These are phyloP conservation scores for Diaperis boleti DNA, from an alignment of 2,888 invertebrate species.

Conservation along the genomic window DNA sequence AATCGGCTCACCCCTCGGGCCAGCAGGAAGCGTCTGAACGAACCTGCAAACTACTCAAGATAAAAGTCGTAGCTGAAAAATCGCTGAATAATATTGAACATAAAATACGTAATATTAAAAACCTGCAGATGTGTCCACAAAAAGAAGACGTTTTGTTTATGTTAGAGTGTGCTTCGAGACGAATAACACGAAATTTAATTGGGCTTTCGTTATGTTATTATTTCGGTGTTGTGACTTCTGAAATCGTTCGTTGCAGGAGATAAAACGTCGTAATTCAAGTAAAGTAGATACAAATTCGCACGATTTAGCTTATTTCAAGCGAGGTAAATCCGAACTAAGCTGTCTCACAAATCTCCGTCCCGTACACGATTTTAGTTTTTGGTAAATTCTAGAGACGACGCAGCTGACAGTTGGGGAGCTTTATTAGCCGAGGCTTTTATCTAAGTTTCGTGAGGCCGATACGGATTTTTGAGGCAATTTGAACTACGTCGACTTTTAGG, in stretches of 20 bases:
- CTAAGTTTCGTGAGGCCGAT: not conserved
- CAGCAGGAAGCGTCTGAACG: no score
- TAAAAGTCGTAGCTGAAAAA: no score
- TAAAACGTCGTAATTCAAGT: constrained; percentile 2
- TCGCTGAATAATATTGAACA: no score
- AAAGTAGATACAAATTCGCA: constrained; percentile 14
- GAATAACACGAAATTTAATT: no score
- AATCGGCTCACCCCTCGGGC: no score
- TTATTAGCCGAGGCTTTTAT: not conserved
- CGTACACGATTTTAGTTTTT: constrained; percentile 11
- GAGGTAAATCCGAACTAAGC: constrained; percentile 17
- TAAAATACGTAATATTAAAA: no score
- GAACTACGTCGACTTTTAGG: not conserved
- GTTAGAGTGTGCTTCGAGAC: no score
- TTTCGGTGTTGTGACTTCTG: no score
- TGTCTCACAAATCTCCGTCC: constrained; percentile 7
- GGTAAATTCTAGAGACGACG: not conserved
- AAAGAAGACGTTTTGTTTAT: no score
- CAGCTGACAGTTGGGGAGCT: not conserved
- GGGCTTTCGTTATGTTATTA: no score
- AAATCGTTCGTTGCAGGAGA: not conserved
- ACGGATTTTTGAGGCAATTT: not conserved
- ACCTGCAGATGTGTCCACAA: no score
- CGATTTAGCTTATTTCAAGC: constrained; percentile 3
- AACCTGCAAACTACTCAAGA: no score